Percentiles rank a stretch among this genome's conserved stretches.
Conservation (phyloP, 1,140 invertebrate species). For the Drosophila sulfurigaster region DNA sequence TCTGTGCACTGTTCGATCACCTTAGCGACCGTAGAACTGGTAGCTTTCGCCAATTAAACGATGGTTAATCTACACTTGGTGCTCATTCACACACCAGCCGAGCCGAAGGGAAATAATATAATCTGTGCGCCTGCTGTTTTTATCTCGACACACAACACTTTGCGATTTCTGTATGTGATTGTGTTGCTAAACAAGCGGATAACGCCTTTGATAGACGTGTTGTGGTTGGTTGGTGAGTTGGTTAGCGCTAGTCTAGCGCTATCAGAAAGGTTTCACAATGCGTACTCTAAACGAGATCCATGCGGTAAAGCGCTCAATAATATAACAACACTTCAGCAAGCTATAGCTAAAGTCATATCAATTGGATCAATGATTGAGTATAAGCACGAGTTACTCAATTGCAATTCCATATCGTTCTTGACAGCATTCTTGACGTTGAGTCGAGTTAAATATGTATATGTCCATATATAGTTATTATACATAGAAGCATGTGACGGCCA, state of each 20-base stretch:
- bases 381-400: conserved; percentile 66
- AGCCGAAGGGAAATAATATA: conserved; percentile 52
- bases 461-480: too few relatives aligned
- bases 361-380: conserved; percentile 69
- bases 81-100: conserved; percentile 21
- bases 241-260: conserved; percentile 12
- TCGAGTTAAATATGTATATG: background rate
- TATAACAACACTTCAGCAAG: conserved; percentile 38
- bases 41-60: conserved; percentile 71
- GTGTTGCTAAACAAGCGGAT: conserved; percentile 54
- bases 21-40: conserved; percentile 44
- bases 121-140: conserved; percentile 58
- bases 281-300: conserved; percentile 12
- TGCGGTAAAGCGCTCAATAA: conserved; percentile 40
- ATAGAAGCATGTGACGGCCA: conserved; percentile 22
- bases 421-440: conserved; percentile 18
- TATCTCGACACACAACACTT: conserved; percentile 69
- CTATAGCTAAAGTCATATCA: conserved; percentile 53
- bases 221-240: conserved; percentile 11
- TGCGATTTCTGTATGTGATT: conserved; percentile 61
- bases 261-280: conserved; percentile 41
- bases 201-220: conserved; percentile 47
- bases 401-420: conserved; percentile 39
- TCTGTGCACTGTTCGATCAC: conserved; percentile 66
- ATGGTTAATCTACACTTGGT: conserved; percentile 72